Evolutionary conservation across 2,113 vertebrate species (phyloP).

Genomic region (Pelmatolapia mariae): DNA sequence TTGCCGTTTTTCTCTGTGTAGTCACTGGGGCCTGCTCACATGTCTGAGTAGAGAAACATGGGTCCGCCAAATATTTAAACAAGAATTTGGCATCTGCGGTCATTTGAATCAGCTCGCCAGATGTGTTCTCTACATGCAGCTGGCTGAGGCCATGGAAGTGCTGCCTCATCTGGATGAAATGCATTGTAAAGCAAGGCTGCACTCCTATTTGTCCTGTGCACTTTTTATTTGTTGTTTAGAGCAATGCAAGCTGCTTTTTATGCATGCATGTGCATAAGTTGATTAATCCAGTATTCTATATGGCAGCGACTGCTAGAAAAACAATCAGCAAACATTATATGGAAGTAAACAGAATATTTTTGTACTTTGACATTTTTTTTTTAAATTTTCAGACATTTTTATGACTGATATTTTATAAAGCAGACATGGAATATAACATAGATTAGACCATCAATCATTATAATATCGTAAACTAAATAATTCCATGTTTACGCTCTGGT

Average conservation of each 20-base stretch:
- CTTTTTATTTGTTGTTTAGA: background rate
- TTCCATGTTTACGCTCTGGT: background rate
- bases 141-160: slow-evolving; percentile 11
- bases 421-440: background rate
- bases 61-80: slow-evolving; percentile 19
- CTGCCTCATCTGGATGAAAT: slow-evolving; percentile 48
- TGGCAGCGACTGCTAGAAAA: background rate
- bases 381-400: background rate
- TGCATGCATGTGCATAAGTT: background rate
- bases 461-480: fast-evolving
- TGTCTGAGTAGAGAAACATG: background rate
- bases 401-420: background rate
- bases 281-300: background rate
- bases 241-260: background rate
- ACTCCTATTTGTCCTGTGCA: background rate
- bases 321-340: background rate
- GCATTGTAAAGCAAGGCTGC: background rate
- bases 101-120: slow-evolving; percentile 25
- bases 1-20: background rate
- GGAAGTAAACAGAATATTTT: background rate
- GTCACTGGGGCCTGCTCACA: background rate
- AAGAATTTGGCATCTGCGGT: slow-evolving; percentile 14
- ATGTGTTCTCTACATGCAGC: slow-evolving; percentile 43
- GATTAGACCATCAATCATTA: background rate
- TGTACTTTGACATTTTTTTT: background rate